Conservation (phyloP, 2,888 invertebrate genomes). For the Drosophila barbarae region DNA sequence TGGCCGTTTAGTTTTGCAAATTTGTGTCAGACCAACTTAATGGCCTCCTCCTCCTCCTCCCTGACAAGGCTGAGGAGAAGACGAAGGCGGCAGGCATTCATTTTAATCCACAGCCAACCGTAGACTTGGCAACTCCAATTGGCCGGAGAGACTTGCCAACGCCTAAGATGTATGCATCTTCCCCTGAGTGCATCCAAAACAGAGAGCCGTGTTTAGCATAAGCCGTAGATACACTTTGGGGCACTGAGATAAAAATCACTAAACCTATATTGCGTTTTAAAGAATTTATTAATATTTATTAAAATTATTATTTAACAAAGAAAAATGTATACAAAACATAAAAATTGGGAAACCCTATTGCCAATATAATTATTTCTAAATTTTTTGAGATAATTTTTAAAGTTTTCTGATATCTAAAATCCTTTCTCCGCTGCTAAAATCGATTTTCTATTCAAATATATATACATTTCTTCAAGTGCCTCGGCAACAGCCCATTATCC, state of each 20-base stretch:
- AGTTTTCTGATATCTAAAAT: neutral
- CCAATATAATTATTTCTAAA: neutral
- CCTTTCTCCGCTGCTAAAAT: neutral
- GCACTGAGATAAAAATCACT: neutral
- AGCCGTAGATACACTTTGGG: constrained; percentile 4
- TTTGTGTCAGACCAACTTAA: constrained; percentile 26
- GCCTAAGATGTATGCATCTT: constrained; percentile 20
- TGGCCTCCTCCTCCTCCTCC: neutral
- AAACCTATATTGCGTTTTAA: too few species aligned
- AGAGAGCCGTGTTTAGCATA: constrained; percentile 27
- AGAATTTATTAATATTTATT: too few species aligned
- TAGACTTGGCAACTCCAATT: constrained; percentile 33
- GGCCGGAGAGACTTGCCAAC: constrained; percentile 25
- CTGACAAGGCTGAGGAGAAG: neutral
- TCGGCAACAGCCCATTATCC: constrained; percentile 7
- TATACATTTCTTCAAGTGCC: neutral
- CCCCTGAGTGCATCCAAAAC: constrained; percentile 26
- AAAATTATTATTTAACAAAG: too few species aligned
- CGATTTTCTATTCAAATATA: neutral
- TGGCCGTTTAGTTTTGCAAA: constrained; percentile 59
- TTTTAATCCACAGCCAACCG: constrained; percentile 29
- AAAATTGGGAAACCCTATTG: too few species aligned
- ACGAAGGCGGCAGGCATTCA: constrained; percentile 12
- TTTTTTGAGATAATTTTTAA: neutral
- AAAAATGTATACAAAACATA: too few species aligned